Evolutionary conservation across 2,797 vertebrate genomes (phyloP), one percentile per base, ranked within the genome.

Genomic region (Orientallactaga sibirica): DNA sequence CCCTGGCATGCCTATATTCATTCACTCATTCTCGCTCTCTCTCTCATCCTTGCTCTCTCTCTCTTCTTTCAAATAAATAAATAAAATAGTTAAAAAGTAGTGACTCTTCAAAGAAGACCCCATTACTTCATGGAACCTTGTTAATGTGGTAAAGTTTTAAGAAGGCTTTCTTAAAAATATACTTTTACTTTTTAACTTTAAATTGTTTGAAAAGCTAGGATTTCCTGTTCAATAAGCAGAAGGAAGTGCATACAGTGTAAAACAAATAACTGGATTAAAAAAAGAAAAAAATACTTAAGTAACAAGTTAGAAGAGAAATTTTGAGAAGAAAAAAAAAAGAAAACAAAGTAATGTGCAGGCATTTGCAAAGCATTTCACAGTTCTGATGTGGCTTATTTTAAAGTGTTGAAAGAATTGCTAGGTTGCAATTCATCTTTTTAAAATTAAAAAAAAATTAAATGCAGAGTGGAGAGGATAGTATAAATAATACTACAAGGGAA

Each of bases 321-420:
- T 64, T 64, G 62, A 64, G 24, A 64, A 64, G 62, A 24, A 48
- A 48, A 68, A 61, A 37, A 43, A 88, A 70, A 70, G 85, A 93
- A 86, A 14, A 67, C 67, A 94, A 78, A 37, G 16, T 18, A 91
- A 0, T 76, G 58, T 91, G 75, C 18, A 82, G 29, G 71, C 7
- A 92, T 74, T 76, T 92, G 76, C 33, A 76, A 90, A 90, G 80
- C 24, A 29, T 88, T 87, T 71, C 89, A 73, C 82, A 86, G 93
- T 81, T 93, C 18, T 82, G 41, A 90, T 58, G 33, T 29, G 18
- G 24, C 33, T 87, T 91, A 64, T 20, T 64, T 64, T 64, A 20
- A 64, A 64, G 24, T 64, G 4, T 24, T 64, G 27, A 80, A 85
- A 76, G 37, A 89, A 68, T 14, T 78, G 25, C 41, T 74, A 86